phyloP scores from a whole-genome alignment of 2,113 vertebrate species.

The Lophius piscatorius region DNA sequence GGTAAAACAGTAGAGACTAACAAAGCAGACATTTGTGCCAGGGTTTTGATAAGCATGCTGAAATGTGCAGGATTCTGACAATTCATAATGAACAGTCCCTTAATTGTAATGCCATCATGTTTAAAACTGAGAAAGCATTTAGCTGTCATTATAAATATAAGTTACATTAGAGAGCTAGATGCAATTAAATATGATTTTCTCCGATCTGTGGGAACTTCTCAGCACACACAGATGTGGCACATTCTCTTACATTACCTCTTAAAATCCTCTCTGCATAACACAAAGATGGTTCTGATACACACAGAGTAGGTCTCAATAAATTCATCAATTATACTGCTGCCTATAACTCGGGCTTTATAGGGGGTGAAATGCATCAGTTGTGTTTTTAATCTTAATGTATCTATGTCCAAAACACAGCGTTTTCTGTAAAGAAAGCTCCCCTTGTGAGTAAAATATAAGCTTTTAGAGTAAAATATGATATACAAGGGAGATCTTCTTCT shows the following conservation, averaged over 20 bases:
- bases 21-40: slow-evolving; percentile 6
- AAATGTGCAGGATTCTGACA: not conserved
- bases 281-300: slow-evolving; percentile 17
- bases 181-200: slow-evolving; percentile 13
- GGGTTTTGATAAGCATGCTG: slow-evolving; percentile 18
- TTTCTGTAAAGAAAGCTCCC: too few relatives aligned
- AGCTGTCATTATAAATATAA: slow-evolving; percentile 9
- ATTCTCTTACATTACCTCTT: slow-evolving; percentile 34
- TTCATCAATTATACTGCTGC: too few relatives aligned
- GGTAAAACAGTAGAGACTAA: slow-evolving; percentile 24
- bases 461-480: too few relatives aligned
- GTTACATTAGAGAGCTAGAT: not conserved
- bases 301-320: too few relatives aligned
- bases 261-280: slow-evolving; percentile 15
- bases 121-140: slow-evolving; percentile 11
- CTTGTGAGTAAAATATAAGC: too few relatives aligned
- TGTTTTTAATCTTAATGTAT: too few relatives aligned
- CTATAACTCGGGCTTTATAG: too few relatives aligned
- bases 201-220: slow-evolving; percentile 22
- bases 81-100: too few relatives aligned
- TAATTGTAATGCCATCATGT: not conserved
- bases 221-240: slow-evolving; percentile 24
- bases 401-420: too few relatives aligned
- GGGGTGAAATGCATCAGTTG: too few relatives aligned
- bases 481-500: too few relatives aligned